Evolutionary conservation across 2,113 vertebrate genomes (phyloP).

Genomic region (Addax nasomaculatus): DNA sequence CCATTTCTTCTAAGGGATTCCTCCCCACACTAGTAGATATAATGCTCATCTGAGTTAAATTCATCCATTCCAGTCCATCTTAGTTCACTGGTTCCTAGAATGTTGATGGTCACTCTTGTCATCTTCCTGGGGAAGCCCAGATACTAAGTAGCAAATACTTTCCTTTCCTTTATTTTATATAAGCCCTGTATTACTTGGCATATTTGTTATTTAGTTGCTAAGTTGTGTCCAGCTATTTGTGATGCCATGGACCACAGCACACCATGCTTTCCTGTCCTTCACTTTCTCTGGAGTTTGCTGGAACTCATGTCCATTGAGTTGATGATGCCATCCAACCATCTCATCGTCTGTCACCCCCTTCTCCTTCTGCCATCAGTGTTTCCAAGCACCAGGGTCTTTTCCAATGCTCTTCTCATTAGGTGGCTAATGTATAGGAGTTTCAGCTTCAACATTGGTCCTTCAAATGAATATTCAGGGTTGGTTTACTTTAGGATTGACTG

Average conservation of each 20-base stretch:
- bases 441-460: background rate
- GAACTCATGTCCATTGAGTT: background rate
- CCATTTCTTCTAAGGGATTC: too few species aligned
- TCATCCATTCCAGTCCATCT: too few species aligned
- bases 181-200: background rate
- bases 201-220: background rate
- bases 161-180: accelerated
- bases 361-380: background rate
- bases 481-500: background rate
- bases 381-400: background rate
- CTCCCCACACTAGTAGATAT: too few species aligned
- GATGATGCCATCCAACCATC: background rate
- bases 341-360: background rate
- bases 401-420: background rate
- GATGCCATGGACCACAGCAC: background rate
- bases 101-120: too few species aligned
- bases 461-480: background rate
- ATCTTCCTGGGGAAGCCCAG: too few species aligned
- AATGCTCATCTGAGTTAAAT: too few species aligned
- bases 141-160: background rate
- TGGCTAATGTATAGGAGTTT: background rate
- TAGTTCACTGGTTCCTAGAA: too few species aligned
- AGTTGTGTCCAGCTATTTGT: background rate
- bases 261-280: background rate
- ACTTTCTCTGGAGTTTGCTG: background rate